Conservation (phyloP, 2,888 invertebrate species). For the Dryomyza anilis region DNA sequence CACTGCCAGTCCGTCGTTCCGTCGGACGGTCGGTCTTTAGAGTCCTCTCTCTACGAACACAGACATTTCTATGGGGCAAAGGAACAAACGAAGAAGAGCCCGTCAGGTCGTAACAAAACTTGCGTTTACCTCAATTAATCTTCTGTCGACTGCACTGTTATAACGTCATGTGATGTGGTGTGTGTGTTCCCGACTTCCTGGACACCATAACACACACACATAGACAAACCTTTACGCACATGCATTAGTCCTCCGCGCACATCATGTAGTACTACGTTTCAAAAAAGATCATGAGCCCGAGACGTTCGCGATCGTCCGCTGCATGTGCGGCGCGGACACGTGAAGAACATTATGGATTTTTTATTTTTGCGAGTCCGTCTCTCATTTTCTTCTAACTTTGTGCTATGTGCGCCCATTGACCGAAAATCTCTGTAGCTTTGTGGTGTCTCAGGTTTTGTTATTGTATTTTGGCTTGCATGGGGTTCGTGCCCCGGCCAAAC, state of each 20-base stretch:
- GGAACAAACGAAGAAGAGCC: background rate
- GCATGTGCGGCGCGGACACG: background rate
- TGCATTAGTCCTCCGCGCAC: background rate
- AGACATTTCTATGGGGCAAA: background rate
- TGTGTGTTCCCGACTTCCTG: background rate
- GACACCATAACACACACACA: constrained; percentile 6
- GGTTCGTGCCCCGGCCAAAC: background rate
- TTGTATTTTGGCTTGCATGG: background rate
- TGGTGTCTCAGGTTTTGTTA: background rate
- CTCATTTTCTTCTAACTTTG: background rate
- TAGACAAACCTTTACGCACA: background rate
- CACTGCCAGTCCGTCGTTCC: background rate
- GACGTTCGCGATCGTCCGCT: background rate
- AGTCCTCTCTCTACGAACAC: background rate
- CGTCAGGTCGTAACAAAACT: constrained; percentile 37
- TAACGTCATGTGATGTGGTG: background rate
- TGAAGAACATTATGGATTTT: constrained; percentile 17
- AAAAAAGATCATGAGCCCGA: constrained; percentile 4
- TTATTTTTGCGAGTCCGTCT: background rate
- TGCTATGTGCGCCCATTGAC: constrained; percentile 9
- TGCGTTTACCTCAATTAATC: constrained; percentile 54
- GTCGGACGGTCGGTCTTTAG: background rate
- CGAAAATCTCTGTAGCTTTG: constrained; percentile 4
- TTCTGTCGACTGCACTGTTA: constrained; percentile 24
- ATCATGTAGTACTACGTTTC: background rate